Percentiles rank a stretch among this genome's conserved stretches.
These are phyloP conservation scores for Heliangelus exortis DNA, from an alignment of 2,797 vertebrate species.

Conservation along the genomic window DNA sequence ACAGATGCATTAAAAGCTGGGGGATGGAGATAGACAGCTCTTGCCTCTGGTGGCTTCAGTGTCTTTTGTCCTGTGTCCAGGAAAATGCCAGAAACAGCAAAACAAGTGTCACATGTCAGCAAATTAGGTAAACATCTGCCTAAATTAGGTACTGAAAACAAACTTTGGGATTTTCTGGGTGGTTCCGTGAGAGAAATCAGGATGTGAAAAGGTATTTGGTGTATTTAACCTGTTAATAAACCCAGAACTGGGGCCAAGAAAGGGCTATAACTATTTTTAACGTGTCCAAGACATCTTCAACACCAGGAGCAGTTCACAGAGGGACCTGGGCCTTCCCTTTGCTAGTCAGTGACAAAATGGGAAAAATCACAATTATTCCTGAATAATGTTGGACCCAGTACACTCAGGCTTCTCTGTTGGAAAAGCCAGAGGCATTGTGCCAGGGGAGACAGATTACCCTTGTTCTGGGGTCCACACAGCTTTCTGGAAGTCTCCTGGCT, in stretches of 20 bases:
- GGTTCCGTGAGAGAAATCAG: background rate
- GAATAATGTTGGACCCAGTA: background rate
- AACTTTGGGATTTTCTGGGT: rapidly evolving
- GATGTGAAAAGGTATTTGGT: background rate
- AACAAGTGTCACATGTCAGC: background rate
- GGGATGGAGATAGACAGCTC: background rate
- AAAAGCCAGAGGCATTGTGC: background rate
- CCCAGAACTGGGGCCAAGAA: rapidly evolving
- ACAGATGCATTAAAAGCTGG: background rate
- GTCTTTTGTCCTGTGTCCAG: background rate
- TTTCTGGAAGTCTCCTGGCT: background rate
- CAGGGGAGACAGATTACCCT: rapidly evolving
- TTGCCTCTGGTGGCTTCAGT: background rate
- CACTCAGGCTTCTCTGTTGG: background rate
- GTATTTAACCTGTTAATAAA: background rate
- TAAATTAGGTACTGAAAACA: background rate
- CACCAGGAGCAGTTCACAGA: background rate
- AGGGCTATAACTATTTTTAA: background rate
- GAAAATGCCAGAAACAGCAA: background rate
- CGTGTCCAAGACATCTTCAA: background rate
- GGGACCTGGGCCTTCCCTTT: rapidly evolving
- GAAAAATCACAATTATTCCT: background rate
- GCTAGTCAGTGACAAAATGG: background rate
- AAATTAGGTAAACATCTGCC: background rate
- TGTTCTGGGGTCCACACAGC: background rate